Evolutionary conservation across 2,797 vertebrate species (phyloP).

Genomic region (Heliangelus exortis): DNA sequence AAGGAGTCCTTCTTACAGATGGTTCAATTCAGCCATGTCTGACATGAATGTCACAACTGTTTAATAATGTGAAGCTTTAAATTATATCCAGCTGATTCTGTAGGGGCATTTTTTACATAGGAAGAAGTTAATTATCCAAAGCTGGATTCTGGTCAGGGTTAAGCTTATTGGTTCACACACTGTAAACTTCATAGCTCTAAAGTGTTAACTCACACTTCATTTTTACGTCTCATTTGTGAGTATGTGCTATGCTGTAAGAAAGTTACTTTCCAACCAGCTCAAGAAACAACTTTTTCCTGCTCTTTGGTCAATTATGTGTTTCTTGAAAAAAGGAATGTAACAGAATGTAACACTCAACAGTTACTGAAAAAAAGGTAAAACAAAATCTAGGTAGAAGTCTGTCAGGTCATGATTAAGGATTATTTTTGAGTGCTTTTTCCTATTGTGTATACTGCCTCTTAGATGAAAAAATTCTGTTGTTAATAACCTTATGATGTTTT

Average conservation of each 20-base stretch:
- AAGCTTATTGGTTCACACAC: neutral
- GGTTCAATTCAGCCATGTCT: neutral
- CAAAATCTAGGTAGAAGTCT: neutral
- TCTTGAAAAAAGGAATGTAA: neutral
- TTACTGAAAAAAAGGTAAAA: neutral
- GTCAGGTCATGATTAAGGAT: neutral
- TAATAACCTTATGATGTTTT: neutral
- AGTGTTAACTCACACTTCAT: neutral
- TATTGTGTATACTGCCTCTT: neutral
- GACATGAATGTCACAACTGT: neutral
- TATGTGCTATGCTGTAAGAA: neutral
- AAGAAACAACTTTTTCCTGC: neutral
- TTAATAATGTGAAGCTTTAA: conserved; percentile 11
- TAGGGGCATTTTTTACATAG: conserved; percentile 8
- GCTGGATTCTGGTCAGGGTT: neutral
- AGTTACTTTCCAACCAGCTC: neutral
- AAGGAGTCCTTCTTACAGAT: neutral
- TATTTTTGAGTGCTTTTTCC: neutral
- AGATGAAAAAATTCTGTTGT: neutral
- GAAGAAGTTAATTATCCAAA: conserved; percentile 29
- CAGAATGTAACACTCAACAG: neutral
- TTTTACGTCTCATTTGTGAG: neutral
- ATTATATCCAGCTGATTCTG: conserved; percentile 1
- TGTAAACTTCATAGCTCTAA: neutral
- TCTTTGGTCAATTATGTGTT: neutral